Conservation (phyloP, 2,888 invertebrate species). For the Dasysyrphus tricinctus region DNA sequence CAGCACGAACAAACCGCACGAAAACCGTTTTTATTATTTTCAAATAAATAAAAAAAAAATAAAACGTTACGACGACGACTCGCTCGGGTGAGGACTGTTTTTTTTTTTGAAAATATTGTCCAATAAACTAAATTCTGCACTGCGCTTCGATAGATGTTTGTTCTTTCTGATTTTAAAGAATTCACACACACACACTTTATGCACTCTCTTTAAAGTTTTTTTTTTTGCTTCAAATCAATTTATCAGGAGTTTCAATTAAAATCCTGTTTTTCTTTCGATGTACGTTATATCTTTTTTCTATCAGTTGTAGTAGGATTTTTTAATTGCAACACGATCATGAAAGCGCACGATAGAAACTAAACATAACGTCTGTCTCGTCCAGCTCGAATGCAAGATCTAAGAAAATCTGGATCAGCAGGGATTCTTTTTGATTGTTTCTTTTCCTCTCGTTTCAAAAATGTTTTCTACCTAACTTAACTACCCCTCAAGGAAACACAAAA, state of each 20-base stretch:
- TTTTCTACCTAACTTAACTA: conserved; percentile 2
- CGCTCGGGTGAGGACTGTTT: background rate
- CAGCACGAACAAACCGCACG: conserved; percentile 8
- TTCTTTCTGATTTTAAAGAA: background rate
- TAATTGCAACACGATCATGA: conserved; percentile 27
- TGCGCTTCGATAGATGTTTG: background rate
- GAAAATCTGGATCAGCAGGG: conserved; percentile 68
- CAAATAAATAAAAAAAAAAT: background rate
- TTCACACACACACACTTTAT: conserved; percentile 1
- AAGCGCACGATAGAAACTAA: conserved; percentile 55
- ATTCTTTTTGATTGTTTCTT: conserved; percentile 41
- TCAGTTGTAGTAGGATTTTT: background rate
- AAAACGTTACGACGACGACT: background rate
- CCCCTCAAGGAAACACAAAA: conserved; percentile 22
- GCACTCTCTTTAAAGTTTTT: conserved; percentile 1
- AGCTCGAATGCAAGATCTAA: conserved; percentile 45
- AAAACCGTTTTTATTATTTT: conserved; percentile 13
- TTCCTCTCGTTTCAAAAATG: conserved; percentile 6
- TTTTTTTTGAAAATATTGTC: background rate
- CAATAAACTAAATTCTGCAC: background rate
- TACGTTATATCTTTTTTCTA: no score
- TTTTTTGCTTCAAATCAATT: conserved; percentile 4
- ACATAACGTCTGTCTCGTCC: conserved; percentile 53
- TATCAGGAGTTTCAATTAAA: background rate
- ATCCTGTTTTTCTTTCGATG: conserved; percentile 5